phyloP scores from a whole-genome alignment of 2,888 invertebrate genomes.

The Agelastica alni region DNA sequence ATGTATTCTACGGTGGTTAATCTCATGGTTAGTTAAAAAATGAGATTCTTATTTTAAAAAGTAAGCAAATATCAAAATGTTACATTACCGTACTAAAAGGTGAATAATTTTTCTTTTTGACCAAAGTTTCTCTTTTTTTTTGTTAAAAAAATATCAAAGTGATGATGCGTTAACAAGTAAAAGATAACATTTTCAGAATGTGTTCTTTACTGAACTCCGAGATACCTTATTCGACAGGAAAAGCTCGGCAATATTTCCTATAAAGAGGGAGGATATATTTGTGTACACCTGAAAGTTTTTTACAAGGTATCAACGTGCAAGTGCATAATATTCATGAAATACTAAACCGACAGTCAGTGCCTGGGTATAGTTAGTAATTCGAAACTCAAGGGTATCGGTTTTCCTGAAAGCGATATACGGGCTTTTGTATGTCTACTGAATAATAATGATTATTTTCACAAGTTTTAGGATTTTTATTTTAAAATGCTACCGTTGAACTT shows the following conservation, averaged over 20 bases:
- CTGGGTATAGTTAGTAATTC: conserved; percentile 2
- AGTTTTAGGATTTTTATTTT: not conserved
- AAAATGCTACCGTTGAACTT: too few relatives aligned
- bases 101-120: too few relatives aligned
- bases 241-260: conserved; percentile 17
- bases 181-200: too few relatives aligned
- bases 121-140: too few relatives aligned
- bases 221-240: conserved; percentile 23
- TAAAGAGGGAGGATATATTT: conserved; percentile 6
- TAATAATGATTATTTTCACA: conserved; percentile 4
- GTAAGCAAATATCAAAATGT: too few relatives aligned
- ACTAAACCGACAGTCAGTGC: conserved; percentile 19
- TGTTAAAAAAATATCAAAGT: too few relatives aligned
- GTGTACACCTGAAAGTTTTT: conserved; percentile 31
- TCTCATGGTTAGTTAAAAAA: too few relatives aligned
- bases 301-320: conserved; percentile 27
- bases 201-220: too few relatives aligned
- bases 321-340: conserved; percentile 27
- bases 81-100: too few relatives aligned
- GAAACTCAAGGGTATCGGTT: conserved; percentile 14
- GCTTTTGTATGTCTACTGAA: conserved; percentile 14
- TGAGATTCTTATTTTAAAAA: too few relatives aligned
- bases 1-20: too few relatives aligned
- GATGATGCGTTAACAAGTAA: too few relatives aligned
- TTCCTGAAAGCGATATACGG: conserved; percentile 16